A percentile compares a stretch with the other conserved stretches of the same genome.
Conservation (phyloP, 2,113 vertebrate genomes). For the Ondatra zibethicus region DNA sequence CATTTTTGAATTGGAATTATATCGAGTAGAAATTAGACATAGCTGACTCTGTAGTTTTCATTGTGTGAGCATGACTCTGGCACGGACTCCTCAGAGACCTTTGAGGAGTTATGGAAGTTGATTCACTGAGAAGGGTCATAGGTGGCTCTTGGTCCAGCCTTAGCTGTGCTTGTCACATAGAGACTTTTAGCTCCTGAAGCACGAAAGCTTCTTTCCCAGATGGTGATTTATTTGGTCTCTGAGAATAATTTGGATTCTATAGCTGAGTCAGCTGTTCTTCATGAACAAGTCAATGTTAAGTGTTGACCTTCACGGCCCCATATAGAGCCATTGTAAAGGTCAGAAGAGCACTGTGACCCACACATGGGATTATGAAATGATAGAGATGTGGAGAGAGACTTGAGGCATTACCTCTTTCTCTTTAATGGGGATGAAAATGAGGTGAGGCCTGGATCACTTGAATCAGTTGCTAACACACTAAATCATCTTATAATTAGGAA, state of each 20-base stretch:
- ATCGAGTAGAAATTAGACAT: background rate
- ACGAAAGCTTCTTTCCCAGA: background rate
- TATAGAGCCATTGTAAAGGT: background rate
- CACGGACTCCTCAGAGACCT: background rate
- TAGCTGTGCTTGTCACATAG: background rate
- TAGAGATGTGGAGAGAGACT: background rate
- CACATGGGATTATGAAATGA: fast-evolving
- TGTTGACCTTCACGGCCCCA: background rate
- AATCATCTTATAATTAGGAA: background rate
- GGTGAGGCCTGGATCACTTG: background rate
- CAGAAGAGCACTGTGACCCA: background rate
- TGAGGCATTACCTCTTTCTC: background rate
- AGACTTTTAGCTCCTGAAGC: background rate
- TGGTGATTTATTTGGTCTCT: background rate
- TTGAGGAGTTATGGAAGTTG: background rate
- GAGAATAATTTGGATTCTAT: background rate
- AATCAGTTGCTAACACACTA: background rate
- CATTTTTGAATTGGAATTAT: background rate
- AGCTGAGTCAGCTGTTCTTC: background rate
- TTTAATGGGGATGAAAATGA: background rate
- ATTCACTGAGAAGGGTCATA: background rate
- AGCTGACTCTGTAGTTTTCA: background rate
- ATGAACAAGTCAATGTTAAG: too few species aligned
- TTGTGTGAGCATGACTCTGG: background rate
- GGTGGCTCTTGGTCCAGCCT: background rate